Evolutionary conservation across 2,797 vertebrate species (phyloP).

Genomic region (Denticeps clupeoides): DNA sequence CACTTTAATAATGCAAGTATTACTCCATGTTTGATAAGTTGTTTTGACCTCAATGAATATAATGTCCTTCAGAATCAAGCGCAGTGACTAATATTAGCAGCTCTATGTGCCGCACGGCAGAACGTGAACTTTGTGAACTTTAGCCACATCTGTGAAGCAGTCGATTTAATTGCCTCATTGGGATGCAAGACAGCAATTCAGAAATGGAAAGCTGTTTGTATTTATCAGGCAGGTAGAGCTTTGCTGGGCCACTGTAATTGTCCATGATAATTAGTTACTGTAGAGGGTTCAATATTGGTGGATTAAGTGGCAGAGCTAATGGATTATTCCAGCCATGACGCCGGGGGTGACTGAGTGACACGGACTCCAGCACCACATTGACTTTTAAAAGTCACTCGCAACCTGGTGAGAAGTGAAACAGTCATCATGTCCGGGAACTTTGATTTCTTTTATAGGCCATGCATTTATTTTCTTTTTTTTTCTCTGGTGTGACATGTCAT

Average conservation of each 20-base stretch:
- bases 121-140: slow-evolving; percentile 43
- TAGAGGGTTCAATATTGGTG: slow-evolving; percentile 38
- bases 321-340: slow-evolving; percentile 25
- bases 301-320: slow-evolving; percentile 37
- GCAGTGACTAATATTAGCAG: slow-evolving; percentile 22
- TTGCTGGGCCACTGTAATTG: slow-evolving; percentile 20
- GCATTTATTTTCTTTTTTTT: too few species aligned
- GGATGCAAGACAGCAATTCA: slow-evolving; percentile 49
- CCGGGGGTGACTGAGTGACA: slow-evolving; percentile 19
- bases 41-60: too few species aligned
- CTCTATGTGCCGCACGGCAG: slow-evolving; percentile 36
- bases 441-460: neutral
- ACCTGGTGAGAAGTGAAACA: neutral
- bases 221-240: slow-evolving; percentile 52
- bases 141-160: slow-evolving; percentile 31
- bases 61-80: too few species aligned
- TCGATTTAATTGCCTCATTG: slow-evolving; percentile 53
- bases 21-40: too few species aligned
- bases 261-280: slow-evolving; percentile 50
- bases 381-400: slow-evolving; percentile 8
- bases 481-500: too few species aligned
- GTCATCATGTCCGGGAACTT: neutral
- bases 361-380: neutral
- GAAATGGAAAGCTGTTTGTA: slow-evolving; percentile 46
- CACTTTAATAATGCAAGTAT: too few species aligned